These are phyloP conservation scores for Echinarachnius parma DNA, from an alignment of 53 echinoderm and acorn worm species.

Conservation along the genomic window DNA sequence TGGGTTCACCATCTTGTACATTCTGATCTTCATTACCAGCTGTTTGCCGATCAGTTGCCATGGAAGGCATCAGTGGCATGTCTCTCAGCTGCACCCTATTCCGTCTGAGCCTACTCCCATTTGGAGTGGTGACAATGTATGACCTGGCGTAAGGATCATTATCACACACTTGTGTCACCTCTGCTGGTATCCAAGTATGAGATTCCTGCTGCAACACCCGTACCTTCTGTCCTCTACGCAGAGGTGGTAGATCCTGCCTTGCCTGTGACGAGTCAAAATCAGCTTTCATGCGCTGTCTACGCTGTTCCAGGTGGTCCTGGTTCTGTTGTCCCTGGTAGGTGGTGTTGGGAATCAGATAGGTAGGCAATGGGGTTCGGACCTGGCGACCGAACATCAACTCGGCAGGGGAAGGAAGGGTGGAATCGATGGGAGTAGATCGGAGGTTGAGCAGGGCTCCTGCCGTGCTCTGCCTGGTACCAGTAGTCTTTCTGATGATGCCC, in stretches of 20 bases:
- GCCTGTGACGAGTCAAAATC: conserved; percentile 17
- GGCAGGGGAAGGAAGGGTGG: conserved; percentile 63
- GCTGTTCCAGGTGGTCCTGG: conserved; percentile 12
- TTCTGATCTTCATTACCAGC: not conserved
- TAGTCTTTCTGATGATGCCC: conserved; percentile 49
- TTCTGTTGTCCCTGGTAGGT: conserved; percentile 2
- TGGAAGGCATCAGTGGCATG: not conserved
- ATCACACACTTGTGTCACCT: conserved; percentile 37
- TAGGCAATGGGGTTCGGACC: conserved; percentile 43
- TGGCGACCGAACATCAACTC: conserved; percentile 58
- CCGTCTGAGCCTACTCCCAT: conserved; percentile 42
- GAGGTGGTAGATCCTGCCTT: conserved; percentile 43
- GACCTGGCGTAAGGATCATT: conserved; percentile 58
- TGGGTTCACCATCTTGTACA: not conserved
- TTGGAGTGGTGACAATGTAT: conserved; percentile 56
- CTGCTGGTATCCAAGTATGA: conserved; percentile 42
- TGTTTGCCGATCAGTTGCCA: not conserved
- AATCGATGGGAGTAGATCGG: conserved; percentile 52
- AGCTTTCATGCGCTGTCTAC: conserved; percentile 23
- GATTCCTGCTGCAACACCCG: conserved; percentile 30
- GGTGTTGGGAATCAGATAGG: conserved; percentile 27
- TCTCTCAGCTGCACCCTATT: conserved; percentile 59
- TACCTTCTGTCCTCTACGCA: conserved; percentile 46
- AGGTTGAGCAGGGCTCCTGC: conserved; percentile 40
- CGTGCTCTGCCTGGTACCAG: conserved; percentile 38